These are phyloP conservation scores for Dermochelys coriacea DNA, from an alignment of 2,797 vertebrate genomes.

Conservation along the genomic window DNA sequence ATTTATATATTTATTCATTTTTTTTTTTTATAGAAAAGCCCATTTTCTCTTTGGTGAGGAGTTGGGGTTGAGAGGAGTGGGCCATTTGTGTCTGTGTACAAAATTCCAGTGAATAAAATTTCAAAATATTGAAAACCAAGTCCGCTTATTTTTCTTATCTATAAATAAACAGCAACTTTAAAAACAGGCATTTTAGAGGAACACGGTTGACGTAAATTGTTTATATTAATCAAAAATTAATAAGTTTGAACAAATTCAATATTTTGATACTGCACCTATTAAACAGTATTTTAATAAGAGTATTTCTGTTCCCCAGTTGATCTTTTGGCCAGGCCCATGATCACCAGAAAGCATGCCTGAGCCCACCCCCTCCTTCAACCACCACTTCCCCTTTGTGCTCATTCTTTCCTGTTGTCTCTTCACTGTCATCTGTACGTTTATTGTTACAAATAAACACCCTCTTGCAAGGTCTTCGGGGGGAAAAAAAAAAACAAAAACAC, in stretches of 20 bases:
- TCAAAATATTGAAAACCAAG: neutral
- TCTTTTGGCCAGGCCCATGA: neutral
- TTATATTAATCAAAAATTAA: neutral
- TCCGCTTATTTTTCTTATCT: neutral
- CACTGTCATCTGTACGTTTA: neutral
- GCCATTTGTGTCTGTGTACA: neutral
- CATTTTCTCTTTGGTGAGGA: neutral
- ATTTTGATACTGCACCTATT: neutral
- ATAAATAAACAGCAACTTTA: neutral
- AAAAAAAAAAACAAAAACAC: neutral
- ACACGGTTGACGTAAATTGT: neutral
- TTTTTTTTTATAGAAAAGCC: neutral
- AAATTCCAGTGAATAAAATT: neutral
- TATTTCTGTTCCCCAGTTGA: neutral
- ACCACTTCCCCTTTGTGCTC: neutral
- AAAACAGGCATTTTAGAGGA: rapidly evolving
- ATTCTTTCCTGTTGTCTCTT: neutral
- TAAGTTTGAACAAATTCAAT: neutral
- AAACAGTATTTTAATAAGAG: neutral
- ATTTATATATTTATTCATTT: no score
- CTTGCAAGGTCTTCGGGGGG: neutral
- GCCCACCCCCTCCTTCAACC: neutral
- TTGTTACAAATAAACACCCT: neutral
- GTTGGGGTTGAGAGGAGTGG: neutral
- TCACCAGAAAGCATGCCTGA: neutral